Evolutionary conservation across 1,140 invertebrate genomes (phyloP), one percentile per base, ranked within the genome.

Genomic region (Maconellicoccus hirsutus): DNA sequence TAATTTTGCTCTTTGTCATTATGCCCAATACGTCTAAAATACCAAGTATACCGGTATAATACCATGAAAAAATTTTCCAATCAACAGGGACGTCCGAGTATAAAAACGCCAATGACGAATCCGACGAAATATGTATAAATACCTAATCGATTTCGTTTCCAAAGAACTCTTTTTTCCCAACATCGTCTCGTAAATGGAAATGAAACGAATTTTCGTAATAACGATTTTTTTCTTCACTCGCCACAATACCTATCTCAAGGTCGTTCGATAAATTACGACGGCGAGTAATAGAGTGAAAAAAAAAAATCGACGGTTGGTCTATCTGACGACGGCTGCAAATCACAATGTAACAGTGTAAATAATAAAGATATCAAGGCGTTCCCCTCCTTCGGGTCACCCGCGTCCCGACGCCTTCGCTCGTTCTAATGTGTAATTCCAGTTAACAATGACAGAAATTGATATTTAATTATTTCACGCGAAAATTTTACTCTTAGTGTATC

Each of bases 391-490:
- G 4, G 4, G 12, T 33, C 12, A 33, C 29, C 12, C 29, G 29
- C n/a, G 29, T 33, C 29, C 12, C 29, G 29, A 33, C 42, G 2
- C 42, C 42, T 52, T 16, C n/a, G 6, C n/a, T 4, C n/a, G 6
- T 52, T 14, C 42, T 52, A 6, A 16, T 52, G 42, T 52, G 42
- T 52, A 52, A 52, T 52, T 52, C 4, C 12, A 52, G 42, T 16
- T 4, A 52, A 52, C 42, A 52, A 52, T 52, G 42, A 52, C 42
- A 52, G 42, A 52, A 52, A 52, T 52, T 52, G 42, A 52, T 52
- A 52, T 52, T 52, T 52, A 16, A 52, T 52, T 52, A 52, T 52
- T 52, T 52, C 16, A 52, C n/a, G n/a, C n/a, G n/a, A n/a, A n/a
- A n/a, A n/a, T n/a, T n/a, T n/a, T n/a, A n/a, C n/a, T n/a, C n/a